These are phyloP conservation scores for Grallaria varia DNA, from an alignment of 2,113 vertebrate genomes.

Conservation along the genomic window DNA sequence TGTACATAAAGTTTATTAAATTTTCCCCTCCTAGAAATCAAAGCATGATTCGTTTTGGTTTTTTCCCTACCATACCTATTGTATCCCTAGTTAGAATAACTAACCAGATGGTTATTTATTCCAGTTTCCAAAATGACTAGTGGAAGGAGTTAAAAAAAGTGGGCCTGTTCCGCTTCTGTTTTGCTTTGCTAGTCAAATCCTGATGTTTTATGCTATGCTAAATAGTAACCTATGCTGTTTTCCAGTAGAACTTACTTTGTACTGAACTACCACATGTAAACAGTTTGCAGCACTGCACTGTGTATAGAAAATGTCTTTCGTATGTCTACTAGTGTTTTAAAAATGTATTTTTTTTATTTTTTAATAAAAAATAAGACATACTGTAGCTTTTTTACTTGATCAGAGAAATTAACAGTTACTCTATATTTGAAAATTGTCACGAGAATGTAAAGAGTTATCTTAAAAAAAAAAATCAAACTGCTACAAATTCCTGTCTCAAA, in stretches of 20 bases:
- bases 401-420: neutral
- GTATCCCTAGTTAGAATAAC: neutral
- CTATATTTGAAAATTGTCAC: neutral
- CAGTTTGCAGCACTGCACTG: neutral
- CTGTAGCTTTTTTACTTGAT: neutral
- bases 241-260: neutral
- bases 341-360: neutral
- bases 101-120: neutral
- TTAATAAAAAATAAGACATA: neutral
- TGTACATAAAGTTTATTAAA: neutral
- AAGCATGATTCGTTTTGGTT: neutral
- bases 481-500: neutral
- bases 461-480: accelerated
- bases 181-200: neutral
- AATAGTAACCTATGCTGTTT: neutral
- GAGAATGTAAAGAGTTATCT: neutral
- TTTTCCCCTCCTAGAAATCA: neutral
- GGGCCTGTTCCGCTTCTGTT: neutral
- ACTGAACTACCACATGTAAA: neutral
- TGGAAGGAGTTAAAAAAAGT: neutral
- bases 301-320: neutral
- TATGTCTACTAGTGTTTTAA: neutral
- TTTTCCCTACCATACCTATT: neutral
- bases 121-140: neutral
- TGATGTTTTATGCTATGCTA: neutral